Percentiles rank a stretch among this genome's conserved stretches.
Evolutionary conservation across 53 echinoderm and acorn worm species (phyloP).

Genomic region (Actinopyga echinites): DNA sequence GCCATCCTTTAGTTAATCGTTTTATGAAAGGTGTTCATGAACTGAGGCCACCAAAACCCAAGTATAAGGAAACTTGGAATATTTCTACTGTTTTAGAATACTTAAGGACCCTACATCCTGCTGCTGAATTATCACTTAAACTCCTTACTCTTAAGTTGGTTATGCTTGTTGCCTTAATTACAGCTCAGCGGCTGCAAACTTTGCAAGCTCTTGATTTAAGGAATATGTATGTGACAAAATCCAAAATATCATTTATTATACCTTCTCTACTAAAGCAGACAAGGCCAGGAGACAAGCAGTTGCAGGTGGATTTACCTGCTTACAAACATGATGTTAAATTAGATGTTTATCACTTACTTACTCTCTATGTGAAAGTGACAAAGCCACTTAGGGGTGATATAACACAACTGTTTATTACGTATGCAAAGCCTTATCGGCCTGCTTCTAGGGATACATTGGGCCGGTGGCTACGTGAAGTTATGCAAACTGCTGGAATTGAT

Average conservation of each 20-base stretch:
- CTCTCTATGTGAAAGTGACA: not conserved
- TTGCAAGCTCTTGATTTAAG: not conserved
- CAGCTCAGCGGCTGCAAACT: slow-evolving; percentile 21
- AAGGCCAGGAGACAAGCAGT: not conserved
- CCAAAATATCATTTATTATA: not conserved
- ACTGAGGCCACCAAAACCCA: slow-evolving; percentile 41
- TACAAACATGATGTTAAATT: not conserved
- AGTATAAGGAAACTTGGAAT: slow-evolving; percentile 52
- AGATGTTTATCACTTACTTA: slow-evolving; percentile 12
- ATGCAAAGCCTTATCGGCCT: not conserved
- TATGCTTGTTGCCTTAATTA: slow-evolving; percentile 19
- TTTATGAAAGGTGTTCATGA: slow-evolving; percentile 57
- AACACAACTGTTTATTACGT: slow-evolving; percentile 9
- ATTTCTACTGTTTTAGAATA: slow-evolving; percentile 3
- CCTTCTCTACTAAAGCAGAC: not conserved
- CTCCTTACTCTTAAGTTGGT: not conserved
- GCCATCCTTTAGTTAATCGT: slow-evolving; percentile 40
- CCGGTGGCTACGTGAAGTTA: slow-evolving; percentile 20
- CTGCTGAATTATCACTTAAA: slow-evolving; percentile 4
- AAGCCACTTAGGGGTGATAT: not conserved
- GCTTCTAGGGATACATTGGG: slow-evolving; percentile 25
- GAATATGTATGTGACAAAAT: not conserved
- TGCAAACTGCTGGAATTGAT: not conserved
- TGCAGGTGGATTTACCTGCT: not conserved
- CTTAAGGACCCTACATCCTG: not conserved